Percentiles rank a stretch among this genome's conserved stretches.
These are phyloP conservation scores for Scaptodrosophila latifasciaeformis DNA, from an alignment of 2,888 invertebrate species.

Conservation along the genomic window DNA sequence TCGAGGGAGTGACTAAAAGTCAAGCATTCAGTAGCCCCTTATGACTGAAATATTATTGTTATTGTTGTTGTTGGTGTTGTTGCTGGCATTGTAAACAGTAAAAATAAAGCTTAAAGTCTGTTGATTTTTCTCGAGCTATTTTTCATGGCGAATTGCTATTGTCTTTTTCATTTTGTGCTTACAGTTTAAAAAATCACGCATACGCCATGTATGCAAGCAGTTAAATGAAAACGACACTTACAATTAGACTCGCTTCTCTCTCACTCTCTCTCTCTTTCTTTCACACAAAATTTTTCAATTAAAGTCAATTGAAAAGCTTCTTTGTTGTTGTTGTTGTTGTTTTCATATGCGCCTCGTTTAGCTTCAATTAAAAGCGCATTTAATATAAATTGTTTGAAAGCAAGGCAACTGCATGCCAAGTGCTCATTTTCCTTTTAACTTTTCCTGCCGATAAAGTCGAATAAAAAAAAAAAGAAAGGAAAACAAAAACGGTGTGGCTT, in stretches of 20 bases:
- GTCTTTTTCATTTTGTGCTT: slow-evolving; percentile 5
- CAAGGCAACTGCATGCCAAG: slow-evolving; percentile 21
- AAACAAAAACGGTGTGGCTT: too few relatives aligned
- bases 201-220: slow-evolving; percentile 32
- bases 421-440: slow-evolving; percentile 5
- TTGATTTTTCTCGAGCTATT: slow-evolving; percentile 41
- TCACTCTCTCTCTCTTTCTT: background rate
- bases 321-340: background rate
- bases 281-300: background rate
- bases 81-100: too few relatives aligned
- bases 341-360: background rate
- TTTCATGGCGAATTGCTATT: slow-evolving; percentile 28
- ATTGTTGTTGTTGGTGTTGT: background rate
- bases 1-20: background rate
- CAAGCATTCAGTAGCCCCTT: background rate
- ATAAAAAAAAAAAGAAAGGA: slow-evolving; percentile 16
- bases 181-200: slow-evolving; percentile 25
- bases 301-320: background rate
- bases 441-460: slow-evolving; percentile 23
- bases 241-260: background rate
- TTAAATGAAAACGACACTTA: background rate
- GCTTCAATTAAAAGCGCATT: slow-evolving; percentile 51
- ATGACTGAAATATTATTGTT: slow-evolving; percentile 8
- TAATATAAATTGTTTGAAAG: slow-evolving; percentile 49
- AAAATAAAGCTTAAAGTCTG: slow-evolving; percentile 24